A percentile compares a stretch with the other conserved stretches of the same genome.
Evolutionary conservation across 2,113 vertebrate species (phyloP).

Genomic region (Fukomys damarensis): DNA sequence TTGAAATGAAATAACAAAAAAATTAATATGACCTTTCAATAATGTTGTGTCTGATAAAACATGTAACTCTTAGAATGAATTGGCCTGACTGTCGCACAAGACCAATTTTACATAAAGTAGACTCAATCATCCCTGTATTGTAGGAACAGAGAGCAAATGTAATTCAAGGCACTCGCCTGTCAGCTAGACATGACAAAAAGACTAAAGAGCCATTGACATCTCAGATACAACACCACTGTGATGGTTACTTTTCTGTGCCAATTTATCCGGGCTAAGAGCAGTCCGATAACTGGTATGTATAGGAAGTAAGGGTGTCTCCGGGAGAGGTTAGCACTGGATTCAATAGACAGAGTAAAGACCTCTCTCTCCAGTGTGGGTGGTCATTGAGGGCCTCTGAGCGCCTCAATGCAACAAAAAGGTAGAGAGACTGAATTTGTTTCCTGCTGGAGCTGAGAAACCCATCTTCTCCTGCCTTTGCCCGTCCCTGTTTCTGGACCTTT

Average conservation of each 20-base stretch:
- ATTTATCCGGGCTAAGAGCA: neutral
- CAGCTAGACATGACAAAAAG: constrained; percentile 34
- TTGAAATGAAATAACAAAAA: constrained; percentile 61
- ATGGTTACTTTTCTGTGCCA: neutral
- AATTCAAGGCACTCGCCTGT: neutral
- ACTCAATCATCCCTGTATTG: neutral
- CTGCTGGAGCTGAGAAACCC: too few relatives aligned
- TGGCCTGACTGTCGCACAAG: constrained; percentile 44
- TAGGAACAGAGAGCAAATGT: constrained; percentile 37
- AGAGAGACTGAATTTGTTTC: neutral
- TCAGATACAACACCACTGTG: neutral
- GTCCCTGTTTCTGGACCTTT: neutral
- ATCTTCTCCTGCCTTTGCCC: neutral
- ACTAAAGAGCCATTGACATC: neutral
- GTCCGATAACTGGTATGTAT: neutral
- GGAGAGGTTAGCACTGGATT: neutral
- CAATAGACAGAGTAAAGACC: neutral
- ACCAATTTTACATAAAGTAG: constrained; percentile 58
- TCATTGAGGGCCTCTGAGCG: too few relatives aligned
- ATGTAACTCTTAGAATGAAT: constrained; percentile 55
- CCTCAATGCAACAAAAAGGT: too few relatives aligned
- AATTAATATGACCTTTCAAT: constrained; percentile 64
- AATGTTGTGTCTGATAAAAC: constrained; percentile 65
- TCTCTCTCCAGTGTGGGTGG: neutral
- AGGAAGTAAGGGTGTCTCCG: neutral